Base-by-base conservation (phyloP, 2,113 vertebrate genomes). In the Cisticola juncidis region DNA sequence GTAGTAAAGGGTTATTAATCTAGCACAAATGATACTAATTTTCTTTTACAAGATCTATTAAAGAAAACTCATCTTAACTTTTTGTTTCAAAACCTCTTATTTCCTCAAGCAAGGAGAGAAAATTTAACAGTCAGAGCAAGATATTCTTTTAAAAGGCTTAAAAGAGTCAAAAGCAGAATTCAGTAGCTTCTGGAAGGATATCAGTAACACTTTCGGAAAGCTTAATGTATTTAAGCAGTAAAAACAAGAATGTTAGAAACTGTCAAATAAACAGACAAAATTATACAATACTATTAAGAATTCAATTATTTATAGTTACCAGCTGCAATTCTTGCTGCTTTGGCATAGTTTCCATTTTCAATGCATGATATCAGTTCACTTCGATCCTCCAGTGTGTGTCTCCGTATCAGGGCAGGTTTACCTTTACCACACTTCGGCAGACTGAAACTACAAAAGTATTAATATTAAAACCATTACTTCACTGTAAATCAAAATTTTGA, bases 291-390 rank as follows among this genome's bases (percentile, higher is more conserved):
- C 17, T 80, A n/a, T 40, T 66, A 69, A 88, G 94, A 96, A 89
- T 6, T 70, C 26, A 77, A 68, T 65, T 57, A 60, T 76, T 76
- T 76, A 45, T 91, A 83, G 82, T 98, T 97, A 99, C 99, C 99
- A 12, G 99, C 99, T 40, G 99, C 99, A 48, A 99, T 99, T 82
- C 99, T 97, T 91, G 99, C 99, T 10, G 99, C 99, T 98, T 99
- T 99, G 93, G 99, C 99, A 68, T 99, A 99, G 96, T 99, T 99
- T 53, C 99, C 99, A 4, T 98, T 99, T 98, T 99, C 99, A 40
- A 99, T 99, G 83, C 99, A 99, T 58, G 99, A 99, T 73, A 99
- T 99, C 54, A 99, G 97, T 90, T 99, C 98, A 54, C 98, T 99
- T 96, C 99, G 98, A 97, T 99, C 99, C 69, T 99, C 99, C 94